Evolutionary conservation across 2,888 invertebrate genomes (phyloP).

Genomic region (Cerastis leucographa): DNA sequence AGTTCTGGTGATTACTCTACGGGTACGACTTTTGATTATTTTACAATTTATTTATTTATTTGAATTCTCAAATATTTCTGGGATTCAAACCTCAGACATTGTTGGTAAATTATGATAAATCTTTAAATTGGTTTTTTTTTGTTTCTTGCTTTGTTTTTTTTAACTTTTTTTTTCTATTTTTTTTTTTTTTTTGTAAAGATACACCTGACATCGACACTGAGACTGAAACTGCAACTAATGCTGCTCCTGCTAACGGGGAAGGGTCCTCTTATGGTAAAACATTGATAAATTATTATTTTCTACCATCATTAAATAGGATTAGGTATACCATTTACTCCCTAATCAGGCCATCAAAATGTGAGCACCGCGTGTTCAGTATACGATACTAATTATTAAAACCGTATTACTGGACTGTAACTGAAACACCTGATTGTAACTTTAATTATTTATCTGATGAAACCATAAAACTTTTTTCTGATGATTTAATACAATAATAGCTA

Average conservation of each 20-base stretch:
- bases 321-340: background rate
- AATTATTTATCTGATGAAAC: background rate
- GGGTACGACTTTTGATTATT: conserved; percentile 32
- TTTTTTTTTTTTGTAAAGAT: conserved; percentile 38
- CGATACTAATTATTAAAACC: too few species aligned
- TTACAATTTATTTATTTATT: conserved; percentile 20
- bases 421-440: background rate
- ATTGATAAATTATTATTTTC: conserved; percentile 1
- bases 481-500: too few species aligned
- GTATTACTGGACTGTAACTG: background rate
- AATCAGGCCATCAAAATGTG: background rate
- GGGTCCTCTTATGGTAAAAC: conserved; percentile 18
- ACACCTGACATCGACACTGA: background rate
- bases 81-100: background rate
- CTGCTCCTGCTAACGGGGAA: conserved; percentile 10
- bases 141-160: conserved; percentile 24
- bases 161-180: conserved; percentile 46
- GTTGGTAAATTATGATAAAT: background rate
- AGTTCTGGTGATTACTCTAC: conserved; percentile 10
- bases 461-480: background rate
- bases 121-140: conserved; percentile 18
- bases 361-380: background rate
- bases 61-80: conserved; percentile 9
- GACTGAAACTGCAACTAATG: background rate
- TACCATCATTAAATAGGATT: background rate